Percentiles rank a stretch among this genome's conserved stretches.
phyloP scores from a whole-genome alignment of 2,888 invertebrate species.

The Morpho deidamia region DNA sequence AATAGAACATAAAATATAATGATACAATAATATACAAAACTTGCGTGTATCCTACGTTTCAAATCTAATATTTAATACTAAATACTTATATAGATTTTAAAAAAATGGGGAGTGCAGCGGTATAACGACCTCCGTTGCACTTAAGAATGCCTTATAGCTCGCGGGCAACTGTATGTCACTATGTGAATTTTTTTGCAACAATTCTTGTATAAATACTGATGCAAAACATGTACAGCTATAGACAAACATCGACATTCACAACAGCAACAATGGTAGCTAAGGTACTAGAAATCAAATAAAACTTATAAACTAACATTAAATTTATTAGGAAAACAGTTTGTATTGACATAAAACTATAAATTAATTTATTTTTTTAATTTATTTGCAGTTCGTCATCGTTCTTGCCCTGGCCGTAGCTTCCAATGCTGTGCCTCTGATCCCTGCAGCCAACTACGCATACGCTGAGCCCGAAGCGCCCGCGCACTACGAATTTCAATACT shows the following conservation, averaged over 20 bases:
- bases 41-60: too few species aligned
- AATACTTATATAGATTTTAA: too few species aligned
- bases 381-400: slow-evolving; percentile 13
- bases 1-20: too few species aligned
- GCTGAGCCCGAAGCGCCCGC: slow-evolving; percentile 55
- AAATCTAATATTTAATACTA: too few species aligned
- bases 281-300: slow-evolving; percentile 26
- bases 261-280: slow-evolving; percentile 62
- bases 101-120: too few species aligned
- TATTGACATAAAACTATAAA: not conserved
- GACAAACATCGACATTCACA: slow-evolving; percentile 43
- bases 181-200: slow-evolving; percentile 33
- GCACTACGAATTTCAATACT: slow-evolving; percentile 64
- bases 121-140: slow-evolving; percentile 42
- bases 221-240: slow-evolving; percentile 40
- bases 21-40: too few species aligned
- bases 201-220: slow-evolving; percentile 50
- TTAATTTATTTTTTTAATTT: not conserved
- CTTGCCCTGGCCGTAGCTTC: slow-evolving; percentile 28
- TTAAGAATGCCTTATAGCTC: slow-evolving; percentile 32
- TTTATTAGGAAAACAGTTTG: not conserved
- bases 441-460: slow-evolving; percentile 48
- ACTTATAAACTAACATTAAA: slow-evolving; percentile 9
- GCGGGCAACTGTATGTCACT: slow-evolving; percentile 31
- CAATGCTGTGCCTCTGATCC: slow-evolving; percentile 34